phyloP scores from a whole-genome alignment of 2,113 vertebrate genomes.

The Desmodus rotundus region DNA sequence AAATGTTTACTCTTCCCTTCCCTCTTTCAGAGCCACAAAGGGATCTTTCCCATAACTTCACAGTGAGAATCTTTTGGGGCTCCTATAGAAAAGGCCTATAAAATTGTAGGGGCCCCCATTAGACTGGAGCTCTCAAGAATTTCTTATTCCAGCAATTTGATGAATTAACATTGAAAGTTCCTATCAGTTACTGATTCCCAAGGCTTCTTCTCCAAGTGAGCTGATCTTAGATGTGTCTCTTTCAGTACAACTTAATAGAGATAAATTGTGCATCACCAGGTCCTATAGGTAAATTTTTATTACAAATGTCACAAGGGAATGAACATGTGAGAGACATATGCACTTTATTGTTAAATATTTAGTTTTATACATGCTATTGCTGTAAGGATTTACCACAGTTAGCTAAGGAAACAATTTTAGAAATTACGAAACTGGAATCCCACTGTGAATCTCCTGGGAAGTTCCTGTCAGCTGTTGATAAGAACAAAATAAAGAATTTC shows the following conservation, averaged over 20 bases:
- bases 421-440: background rate
- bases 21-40: background rate
- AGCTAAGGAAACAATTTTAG: background rate
- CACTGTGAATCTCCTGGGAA: background rate
- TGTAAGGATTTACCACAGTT: background rate
- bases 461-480: background rate
- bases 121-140: background rate
- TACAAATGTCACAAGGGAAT: background rate
- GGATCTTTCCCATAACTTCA: background rate
- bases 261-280: background rate
- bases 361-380: background rate
- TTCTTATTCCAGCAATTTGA: background rate
- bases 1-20: background rate
- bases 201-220: background rate
- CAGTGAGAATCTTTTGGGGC: background rate
- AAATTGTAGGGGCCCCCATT: background rate
- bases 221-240: background rate
- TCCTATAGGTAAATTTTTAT: background rate
- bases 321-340: background rate
- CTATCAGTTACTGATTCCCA: background rate
- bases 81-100: background rate
- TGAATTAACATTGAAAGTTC: background rate
- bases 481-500: background rate
- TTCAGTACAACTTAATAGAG: background rate
- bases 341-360: background rate